Evolutionary conservation across 1,140 invertebrate genomes (phyloP), one percentile per base, ranked within the genome.

Genomic region (Ceratina australensis): DNA sequence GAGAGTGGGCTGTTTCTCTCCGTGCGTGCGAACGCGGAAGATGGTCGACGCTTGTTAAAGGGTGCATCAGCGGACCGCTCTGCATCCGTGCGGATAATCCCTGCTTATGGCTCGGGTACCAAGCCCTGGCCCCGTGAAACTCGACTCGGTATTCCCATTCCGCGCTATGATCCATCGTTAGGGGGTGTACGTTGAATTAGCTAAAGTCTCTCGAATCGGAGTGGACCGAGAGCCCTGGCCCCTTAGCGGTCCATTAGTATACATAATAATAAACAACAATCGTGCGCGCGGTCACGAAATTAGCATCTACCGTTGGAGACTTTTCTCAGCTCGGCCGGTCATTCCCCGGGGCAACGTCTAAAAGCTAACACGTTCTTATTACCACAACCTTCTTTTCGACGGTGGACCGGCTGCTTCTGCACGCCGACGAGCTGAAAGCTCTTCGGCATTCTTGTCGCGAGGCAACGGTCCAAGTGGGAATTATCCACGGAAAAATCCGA

Each of bases 191-290:
- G 65, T 49, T 22, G 81, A 79, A 83, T 84, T 83, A 83, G 69
- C 72, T 20, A 82, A 84, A 83, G 80, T 59, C 77, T 69, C 80
- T 82, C 49, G 80, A 82, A 84, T 80, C 72, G 69, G 63, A 80
- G 77, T 72, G 26, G 24, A 64, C 24, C 18, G 57, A 60, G 50
- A 24, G 76, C 16, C 22, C 49, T 49, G 42, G 78, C 69, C 78
- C 64, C 68, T 82, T 80, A 77, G 66, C 54, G 47, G 50, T 82
- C 72, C 78, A 82, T 84, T 84, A 82, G 72, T 68, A 71, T 64
- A 72, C 77, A 73, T 73, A 80, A 83, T 75, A 82, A 84, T 84
- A 84, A 83, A 83, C 71, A 82, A 79, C 67, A 60, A 81, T 81
- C 65, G 65, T 24, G 28, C n/a, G 22, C 24, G 26, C 10, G 7